Base-by-base conservation (phyloP, 2,113 vertebrate species). In the Euleptes europaea region DNA sequence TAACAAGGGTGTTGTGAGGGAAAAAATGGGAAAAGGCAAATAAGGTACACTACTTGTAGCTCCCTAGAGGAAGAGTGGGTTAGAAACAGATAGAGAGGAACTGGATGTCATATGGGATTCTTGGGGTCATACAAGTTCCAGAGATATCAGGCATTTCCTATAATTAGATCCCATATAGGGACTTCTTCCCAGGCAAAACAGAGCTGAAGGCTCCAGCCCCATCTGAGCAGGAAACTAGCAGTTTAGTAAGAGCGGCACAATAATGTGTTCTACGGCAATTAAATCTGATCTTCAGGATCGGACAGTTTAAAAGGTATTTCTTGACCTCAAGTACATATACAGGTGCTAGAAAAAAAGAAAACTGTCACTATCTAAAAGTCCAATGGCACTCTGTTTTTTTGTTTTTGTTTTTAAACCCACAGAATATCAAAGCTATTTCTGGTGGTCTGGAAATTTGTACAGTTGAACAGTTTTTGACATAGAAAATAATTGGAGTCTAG, bases 391-490 rank as follows among this genome's bases (percentile, higher is more conserved):
- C 88, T 47, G 15, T 1, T 88, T 44, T 44, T 88, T n/a, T n/a
- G n/a, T n/a, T n/a, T n/a, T n/a, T n/a, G n/a, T n/a, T 2, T 79
- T 87, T 90, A 88, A 38, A 72, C 91, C 92, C 89, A 90, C 91
- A 90, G 84, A 85, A n/a, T 79, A 75, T 72, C 40, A 66, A 75
- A 75, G 19, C 17, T 83, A 84, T 72, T 94, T 94, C 88, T 95
- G 72, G 87, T 91, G 89, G 88, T 79, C 93, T 91, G 33, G 90
- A 93, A 82, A 88, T 72, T 88, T 94, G 88, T 70, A 89, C 89
- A 94, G 92, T 80, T 84, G 80, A 93, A 92, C 84, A 83, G 69
- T 47, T 92, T 89, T 86, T 92, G 92, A 92, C 87, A 91, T 80
- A 83, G 67, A 90, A 92, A 93, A 92, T 91, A 89, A 80, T 83